phyloP scores from a whole-genome alignment of 2,888 invertebrate genomes.

The Drosophila vallismaia region DNA sequence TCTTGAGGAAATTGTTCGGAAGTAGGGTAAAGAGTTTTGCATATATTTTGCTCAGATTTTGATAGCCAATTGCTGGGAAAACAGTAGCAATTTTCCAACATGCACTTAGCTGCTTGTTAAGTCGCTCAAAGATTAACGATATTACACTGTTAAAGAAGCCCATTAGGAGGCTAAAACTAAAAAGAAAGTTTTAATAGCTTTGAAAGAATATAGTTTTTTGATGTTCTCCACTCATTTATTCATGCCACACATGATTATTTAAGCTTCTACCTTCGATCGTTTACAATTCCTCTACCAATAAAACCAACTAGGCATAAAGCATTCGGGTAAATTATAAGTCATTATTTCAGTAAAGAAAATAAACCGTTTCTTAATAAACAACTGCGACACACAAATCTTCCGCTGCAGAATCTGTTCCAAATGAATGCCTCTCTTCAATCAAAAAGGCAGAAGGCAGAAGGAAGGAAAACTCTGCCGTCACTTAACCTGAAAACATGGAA shows the following conservation, averaged over 20 bases:
- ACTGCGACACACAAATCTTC: conserved; percentile 42
- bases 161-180: no score
- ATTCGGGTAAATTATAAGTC: conserved; percentile 19
- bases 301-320: conserved; percentile 48
- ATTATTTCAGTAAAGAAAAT: conserved; percentile 19
- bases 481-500: conserved; percentile 57
- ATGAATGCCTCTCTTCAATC: conserved; percentile 52
- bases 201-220: no score
- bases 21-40: conserved; percentile 51
- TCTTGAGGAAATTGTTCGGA: conserved; percentile 40
- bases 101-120: conserved; percentile 34
- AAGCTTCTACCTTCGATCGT: conserved; percentile 3
- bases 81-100: conserved; percentile 57
- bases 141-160: conserved; percentile 6
- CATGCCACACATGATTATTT: not conserved
- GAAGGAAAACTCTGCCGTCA: conserved; percentile 16
- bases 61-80: conserved; percentile 34
- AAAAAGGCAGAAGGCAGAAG: conserved; percentile 5
- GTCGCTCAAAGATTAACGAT: conserved; percentile 25
- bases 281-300: conserved; percentile 18
- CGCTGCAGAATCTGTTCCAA: conserved; percentile 56
- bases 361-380: conserved; percentile 45
- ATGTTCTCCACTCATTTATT: not conserved
- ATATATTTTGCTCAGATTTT: conserved; percentile 64
- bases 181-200: no score